phyloP scores from a whole-genome alignment of 2,113 vertebrate genomes.

The Ciconia maguari region DNA sequence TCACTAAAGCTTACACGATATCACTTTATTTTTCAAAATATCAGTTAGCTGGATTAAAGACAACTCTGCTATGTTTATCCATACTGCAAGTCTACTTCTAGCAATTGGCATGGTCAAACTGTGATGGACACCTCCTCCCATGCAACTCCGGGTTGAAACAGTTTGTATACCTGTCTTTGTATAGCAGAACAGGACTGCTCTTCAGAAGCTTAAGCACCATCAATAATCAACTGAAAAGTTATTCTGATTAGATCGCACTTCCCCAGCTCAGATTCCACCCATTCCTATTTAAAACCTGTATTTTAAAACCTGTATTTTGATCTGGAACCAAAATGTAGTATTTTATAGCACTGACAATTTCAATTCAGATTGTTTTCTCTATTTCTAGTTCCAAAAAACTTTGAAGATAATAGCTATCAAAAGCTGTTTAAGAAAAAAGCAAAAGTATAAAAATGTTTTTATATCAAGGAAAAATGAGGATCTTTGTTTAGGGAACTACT shows the following conservation, averaged over 20 bases:
- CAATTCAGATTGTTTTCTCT: neutral
- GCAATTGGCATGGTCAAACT: neutral
- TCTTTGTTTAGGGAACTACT: neutral
- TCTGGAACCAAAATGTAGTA: neutral
- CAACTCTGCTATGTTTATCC: neutral
- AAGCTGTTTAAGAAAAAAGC: neutral
- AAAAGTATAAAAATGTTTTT: neutral
- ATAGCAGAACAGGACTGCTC: neutral
- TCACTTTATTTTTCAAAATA: neutral
- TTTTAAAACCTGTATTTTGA: neutral
- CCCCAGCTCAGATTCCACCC: neutral
- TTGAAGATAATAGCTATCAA: neutral
- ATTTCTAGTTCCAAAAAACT: neutral
- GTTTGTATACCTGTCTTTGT: neutral
- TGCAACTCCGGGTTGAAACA: rapidly evolving
- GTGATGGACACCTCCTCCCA: neutral
- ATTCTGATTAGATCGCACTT: neutral
- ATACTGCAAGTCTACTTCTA: neutral
- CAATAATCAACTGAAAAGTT: neutral
- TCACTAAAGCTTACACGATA: neutral
- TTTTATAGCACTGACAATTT: neutral
- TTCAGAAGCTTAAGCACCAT: neutral
- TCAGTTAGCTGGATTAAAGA: neutral
- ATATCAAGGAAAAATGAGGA: neutral
- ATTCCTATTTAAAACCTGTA: neutral